phyloP scores from a whole-genome alignment of 2,797 vertebrate species.

The Falco cherrug region DNA sequence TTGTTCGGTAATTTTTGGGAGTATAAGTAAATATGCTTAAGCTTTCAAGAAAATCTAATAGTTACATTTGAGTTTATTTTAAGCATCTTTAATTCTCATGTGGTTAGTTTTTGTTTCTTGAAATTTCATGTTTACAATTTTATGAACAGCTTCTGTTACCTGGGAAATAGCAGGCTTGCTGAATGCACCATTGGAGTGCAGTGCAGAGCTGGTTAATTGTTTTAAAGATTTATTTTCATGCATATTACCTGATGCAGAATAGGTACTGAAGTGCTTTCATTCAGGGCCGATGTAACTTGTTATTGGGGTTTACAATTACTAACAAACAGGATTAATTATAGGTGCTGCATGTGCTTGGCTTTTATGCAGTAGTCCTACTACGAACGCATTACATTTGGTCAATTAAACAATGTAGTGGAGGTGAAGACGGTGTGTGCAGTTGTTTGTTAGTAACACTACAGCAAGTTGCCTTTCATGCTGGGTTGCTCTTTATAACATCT shows the following conservation, averaged over 20 bases:
- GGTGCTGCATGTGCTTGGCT: constrained; percentile 13
- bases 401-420: constrained; percentile 11
- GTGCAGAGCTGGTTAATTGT: background rate
- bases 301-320: constrained; percentile 49
- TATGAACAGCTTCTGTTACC: background rate
- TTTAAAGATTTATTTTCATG: constrained; percentile 13
- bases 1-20: background rate
- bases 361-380: constrained; percentile 43
- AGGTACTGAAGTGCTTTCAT: background rate
- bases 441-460: background rate
- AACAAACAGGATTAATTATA: constrained; percentile 39
- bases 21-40: background rate
- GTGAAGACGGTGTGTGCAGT: background rate
- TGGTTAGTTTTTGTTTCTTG: background rate
- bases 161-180: background rate
- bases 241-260: background rate
- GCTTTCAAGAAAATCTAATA: background rate
- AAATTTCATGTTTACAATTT: rapidly evolving
- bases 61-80: background rate
- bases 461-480: background rate
- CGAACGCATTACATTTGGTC: background rate
- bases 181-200: background rate
- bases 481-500: background rate
- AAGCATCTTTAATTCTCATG: background rate
- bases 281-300: background rate